Base-by-base conservation (phyloP, 2,113 vertebrate genomes). In the Marmota flaviventris region DNA sequence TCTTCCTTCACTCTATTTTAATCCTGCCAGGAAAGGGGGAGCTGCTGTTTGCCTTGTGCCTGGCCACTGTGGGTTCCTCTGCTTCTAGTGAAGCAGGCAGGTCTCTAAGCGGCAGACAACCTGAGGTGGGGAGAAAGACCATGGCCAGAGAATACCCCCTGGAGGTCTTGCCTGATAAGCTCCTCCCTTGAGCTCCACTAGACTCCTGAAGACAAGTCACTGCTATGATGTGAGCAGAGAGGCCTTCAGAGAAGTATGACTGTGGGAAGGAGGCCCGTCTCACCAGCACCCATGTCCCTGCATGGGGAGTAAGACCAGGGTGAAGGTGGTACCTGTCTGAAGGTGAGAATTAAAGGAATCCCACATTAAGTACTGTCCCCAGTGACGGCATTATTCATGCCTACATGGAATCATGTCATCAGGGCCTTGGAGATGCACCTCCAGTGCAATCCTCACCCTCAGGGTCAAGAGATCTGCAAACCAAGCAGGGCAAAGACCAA, bases 341-440 rank as follows among this genome's bases (percentile, higher is more conserved):
- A 48, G 16, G 39, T 18, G 14, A 18, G 67, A 67, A 5, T 20
- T 12, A 4, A 6, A 0, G 5, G 13, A 32, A 4, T 1, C 13
- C 39, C 0, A 5, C 1, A 56, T 45, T n/a, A 3, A 29, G 83
- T 12, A 4, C 24, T 4, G 51, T 4, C 0, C 45, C n/a, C 20
- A 37, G 89, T 61, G 34, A 16, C 34, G 4, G 32, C 25, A 11
- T 6, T 20, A 2, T 45, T 45, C 82, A 9, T 7, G 5, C 8
- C 51, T 8, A 2, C 17, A 1, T 4, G 32, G 0, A 20, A 5
- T 0, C 0, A 8, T 0, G 5, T 7, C 37, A 25, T 8, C 58
- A 16, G 51, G 48, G 4, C 48, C 37, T 0, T 1, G 17, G 48
- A 24, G 58, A 2, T 2, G 16, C 56, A 22, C 1, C 27, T 10